Evolutionary conservation across 2,797 vertebrate genomes (phyloP).

Genomic region (Sebastes kiyomatsui): DNA sequence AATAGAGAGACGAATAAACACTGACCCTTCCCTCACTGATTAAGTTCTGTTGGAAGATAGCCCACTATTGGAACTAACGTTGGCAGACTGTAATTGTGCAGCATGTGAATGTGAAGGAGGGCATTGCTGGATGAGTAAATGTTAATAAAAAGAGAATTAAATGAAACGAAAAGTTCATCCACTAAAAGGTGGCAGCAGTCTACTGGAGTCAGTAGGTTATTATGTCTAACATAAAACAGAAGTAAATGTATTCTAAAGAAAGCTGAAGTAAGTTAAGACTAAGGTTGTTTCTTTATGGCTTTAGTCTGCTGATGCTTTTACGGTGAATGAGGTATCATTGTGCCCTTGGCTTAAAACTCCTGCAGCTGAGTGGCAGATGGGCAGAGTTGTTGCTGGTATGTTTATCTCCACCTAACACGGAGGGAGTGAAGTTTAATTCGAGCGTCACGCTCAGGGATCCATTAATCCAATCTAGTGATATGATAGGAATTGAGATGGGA

Average conservation of each 20-base stretch:
- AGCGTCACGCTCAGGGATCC: slow-evolving; percentile 63
- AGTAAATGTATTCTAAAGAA: background rate
- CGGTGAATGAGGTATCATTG: slow-evolving; percentile 23
- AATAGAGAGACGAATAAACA: background rate
- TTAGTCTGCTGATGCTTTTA: slow-evolving; percentile 24
- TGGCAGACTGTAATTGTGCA: background rate
- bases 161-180: background rate
- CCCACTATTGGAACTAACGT: background rate
- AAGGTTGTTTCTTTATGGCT: slow-evolving; percentile 29
- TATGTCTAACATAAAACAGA: background rate
- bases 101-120: background rate
- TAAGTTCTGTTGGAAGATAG: background rate
- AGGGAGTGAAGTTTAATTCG: slow-evolving; percentile 72
- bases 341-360: slow-evolving; percentile 39
- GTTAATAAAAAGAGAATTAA: background rate
- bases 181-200: background rate
- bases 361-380: slow-evolving; percentile 70
- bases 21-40: background rate
- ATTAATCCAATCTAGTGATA: slow-evolving; percentile 79
- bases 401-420: slow-evolving; percentile 66
- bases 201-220: no score
- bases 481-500: slow-evolving; percentile 72
- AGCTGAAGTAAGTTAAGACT: background rate
- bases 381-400: slow-evolving; percentile 54
- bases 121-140: background rate